phyloP scores from a whole-genome alignment of 1,140 invertebrate species.

The Zaprionus kolodkinae region DNA sequence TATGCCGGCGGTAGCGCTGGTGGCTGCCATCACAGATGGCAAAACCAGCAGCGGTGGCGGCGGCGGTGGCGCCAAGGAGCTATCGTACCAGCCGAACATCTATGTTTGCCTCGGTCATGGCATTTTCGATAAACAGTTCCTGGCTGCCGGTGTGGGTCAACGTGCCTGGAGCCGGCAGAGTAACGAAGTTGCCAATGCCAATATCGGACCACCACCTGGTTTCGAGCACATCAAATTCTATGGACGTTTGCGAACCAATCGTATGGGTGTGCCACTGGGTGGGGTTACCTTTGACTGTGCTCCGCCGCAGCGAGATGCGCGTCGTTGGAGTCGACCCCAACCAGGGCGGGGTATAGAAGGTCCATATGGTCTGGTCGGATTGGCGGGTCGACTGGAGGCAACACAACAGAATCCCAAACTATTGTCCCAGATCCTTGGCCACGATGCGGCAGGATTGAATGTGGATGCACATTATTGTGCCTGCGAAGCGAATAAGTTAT shows the following conservation, averaged over 20 bases:
- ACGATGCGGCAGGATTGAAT: constrained; percentile 17
- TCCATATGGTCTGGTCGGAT: constrained; percentile 47
- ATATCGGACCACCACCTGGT: constrained; percentile 37
- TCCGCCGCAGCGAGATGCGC: not conserved
- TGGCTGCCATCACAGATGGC: constrained; percentile 15
- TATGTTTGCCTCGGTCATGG: not conserved
- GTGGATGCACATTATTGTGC: constrained; percentile 11
- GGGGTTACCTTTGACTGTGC: constrained; percentile 47
- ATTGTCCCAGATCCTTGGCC: constrained; percentile 30
- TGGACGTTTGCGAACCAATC: constrained; percentile 49
- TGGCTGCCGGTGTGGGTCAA: constrained; percentile 42
- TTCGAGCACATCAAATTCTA: constrained; percentile 38
- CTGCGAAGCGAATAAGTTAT: constrained; percentile 18
- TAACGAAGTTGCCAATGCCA: too few species aligned
- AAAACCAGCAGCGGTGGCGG: not conserved
- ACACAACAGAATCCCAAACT: constrained; percentile 22
- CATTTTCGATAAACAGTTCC: constrained; percentile 59
- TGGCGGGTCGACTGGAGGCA: constrained; percentile 40
- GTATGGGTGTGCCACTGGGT: constrained; percentile 48
- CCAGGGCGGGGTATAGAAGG: constrained; percentile 8
- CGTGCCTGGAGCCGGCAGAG: constrained; percentile 9
- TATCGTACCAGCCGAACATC: constrained; percentile 7
- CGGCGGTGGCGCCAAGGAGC: not conserved
- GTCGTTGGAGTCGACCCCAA: not conserved
- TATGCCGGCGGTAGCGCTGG: constrained; percentile 7